These are phyloP conservation scores for Tapirus terrestris DNA, from an alignment of 2,113 vertebrate genomes.

Conservation along the genomic window DNA sequence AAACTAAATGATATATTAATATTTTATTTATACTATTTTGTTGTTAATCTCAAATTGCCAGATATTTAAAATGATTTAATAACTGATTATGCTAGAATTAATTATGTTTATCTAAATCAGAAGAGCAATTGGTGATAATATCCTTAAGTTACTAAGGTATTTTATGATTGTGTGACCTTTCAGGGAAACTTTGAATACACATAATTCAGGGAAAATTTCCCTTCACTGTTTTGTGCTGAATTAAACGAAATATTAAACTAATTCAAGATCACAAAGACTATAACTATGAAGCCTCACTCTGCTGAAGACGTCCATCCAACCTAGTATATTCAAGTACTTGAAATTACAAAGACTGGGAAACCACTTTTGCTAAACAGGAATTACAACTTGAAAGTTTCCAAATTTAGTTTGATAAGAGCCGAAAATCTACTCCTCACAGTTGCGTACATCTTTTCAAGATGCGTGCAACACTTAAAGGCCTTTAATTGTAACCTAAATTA, in stretches of 20 bases:
- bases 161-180: not conserved
- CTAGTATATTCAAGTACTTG: not conserved
- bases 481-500: not conserved
- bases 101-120: not conserved
- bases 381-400: not conserved
- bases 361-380: not conserved
- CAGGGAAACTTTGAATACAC: not conserved
- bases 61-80: constrained; percentile 4
- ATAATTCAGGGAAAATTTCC: not conserved
- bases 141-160: not conserved
- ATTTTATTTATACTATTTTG: constrained; percentile 28
- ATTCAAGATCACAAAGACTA: not conserved
- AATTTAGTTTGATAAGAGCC: not conserved
- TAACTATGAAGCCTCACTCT: not conserved
- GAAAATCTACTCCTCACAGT: not conserved
- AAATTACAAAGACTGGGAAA: not conserved
- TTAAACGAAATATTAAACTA: constrained; percentile 3
- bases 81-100: constrained; percentile 6
- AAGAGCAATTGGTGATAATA: not conserved
- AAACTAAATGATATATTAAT: not conserved
- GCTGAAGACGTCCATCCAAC: not conserved
- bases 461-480: not conserved
- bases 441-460: not conserved
- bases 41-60: not conserved
- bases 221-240: not conserved